Conservation (phyloP, 2,888 invertebrate genomes). For the Phalera bucephala region DNA sequence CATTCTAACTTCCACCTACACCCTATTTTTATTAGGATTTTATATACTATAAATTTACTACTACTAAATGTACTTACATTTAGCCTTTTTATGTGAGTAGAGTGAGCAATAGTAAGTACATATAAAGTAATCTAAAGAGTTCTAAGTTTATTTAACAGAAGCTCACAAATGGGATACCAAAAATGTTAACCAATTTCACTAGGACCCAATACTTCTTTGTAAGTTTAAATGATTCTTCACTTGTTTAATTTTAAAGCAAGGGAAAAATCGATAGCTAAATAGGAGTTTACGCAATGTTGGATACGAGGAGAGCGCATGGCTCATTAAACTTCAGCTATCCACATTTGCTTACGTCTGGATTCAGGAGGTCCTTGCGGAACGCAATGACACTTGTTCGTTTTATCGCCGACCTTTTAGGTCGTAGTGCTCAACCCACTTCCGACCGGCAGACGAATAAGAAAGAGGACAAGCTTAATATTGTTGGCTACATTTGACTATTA, state of each 20-base stretch:
- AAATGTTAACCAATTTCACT: too few species aligned
- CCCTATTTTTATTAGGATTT: too few species aligned
- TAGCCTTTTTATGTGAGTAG: too few species aligned
- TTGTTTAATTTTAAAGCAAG: conserved; percentile 47
- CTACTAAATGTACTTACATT: too few species aligned
- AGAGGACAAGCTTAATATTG: conserved; percentile 26
- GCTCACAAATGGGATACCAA: too few species aligned
- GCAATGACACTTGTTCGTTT: conserved; percentile 66
- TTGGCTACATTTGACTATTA: conserved; percentile 24
- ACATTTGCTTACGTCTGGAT: conserved; percentile 67
- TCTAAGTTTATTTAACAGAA: too few species aligned
- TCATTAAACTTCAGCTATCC: conserved; percentile 66
- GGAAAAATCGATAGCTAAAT: conserved; percentile 50
- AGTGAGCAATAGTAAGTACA: too few species aligned
- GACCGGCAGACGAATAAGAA: conserved; percentile 23
- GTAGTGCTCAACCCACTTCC: conserved; percentile 47
- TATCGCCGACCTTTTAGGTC: conserved; percentile 58
- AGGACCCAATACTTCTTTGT: too few species aligned
- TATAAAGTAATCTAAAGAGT: too few species aligned
- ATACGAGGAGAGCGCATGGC: conserved; percentile 52
- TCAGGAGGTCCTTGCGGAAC: conserved; percentile 49
- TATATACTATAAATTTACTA: too few species aligned
- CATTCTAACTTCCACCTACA: too few species aligned
- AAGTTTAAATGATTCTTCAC: conserved; percentile 38
- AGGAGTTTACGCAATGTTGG: conserved; percentile 53